phyloP scores from a whole-genome alignment of 2,113 vertebrate genomes.

The Morone saxatilis region DNA sequence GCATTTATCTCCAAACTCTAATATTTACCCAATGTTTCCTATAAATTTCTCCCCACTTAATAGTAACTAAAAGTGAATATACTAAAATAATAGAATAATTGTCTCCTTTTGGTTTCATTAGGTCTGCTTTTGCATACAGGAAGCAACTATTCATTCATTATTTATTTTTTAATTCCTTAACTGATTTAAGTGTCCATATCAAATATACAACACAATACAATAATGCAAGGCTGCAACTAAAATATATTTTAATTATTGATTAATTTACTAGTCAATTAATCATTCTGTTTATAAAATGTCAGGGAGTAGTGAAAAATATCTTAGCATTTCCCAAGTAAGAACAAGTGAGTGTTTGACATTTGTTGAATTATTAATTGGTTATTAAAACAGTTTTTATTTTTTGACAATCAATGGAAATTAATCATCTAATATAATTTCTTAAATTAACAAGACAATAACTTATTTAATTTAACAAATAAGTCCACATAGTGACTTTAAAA shows the following conservation, averaged over 20 bases:
- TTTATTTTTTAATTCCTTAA: not conserved
- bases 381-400: not conserved
- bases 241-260: not conserved
- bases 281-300: not conserved
- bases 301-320: not conserved
- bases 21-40: not conserved
- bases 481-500: not conserved
- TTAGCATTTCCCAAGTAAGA: not conserved
- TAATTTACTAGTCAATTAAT: not conserved
- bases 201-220: not conserved
- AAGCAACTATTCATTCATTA: not conserved
- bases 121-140: not conserved
- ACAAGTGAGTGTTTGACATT: not conserved
- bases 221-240: not conserved
- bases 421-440: not conserved
- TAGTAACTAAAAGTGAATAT: not conserved
- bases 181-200: not conserved
- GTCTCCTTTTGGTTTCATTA: not conserved
- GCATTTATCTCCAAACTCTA: not conserved
- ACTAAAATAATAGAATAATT: not conserved
- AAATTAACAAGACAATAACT: not conserved
- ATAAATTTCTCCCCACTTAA: not conserved
- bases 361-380: not conserved
- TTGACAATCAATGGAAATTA: not conserved
- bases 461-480: not conserved